phyloP scores from a whole-genome alignment of 2,797 vertebrate genomes.

The Aldrovandia affinis region DNA sequence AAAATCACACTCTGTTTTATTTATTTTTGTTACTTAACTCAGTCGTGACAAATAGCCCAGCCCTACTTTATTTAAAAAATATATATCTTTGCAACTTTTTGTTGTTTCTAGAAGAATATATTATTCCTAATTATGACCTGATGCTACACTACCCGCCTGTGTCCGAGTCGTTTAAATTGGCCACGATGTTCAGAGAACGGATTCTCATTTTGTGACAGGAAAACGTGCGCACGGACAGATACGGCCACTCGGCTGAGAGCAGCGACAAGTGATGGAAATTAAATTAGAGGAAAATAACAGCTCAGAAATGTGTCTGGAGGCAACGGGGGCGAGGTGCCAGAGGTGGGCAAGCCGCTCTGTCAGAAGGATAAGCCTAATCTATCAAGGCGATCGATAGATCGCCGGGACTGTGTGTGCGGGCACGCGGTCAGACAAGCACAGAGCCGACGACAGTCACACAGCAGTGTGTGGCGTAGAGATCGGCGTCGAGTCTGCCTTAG shows the following conservation, averaged over 20 bases:
- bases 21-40: not conserved
- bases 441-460: not conserved
- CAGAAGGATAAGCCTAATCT: constrained; percentile 49
- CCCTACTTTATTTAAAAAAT: not conserved
- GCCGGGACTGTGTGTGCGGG: constrained; percentile 36
- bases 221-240: not conserved
- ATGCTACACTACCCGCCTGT: not conserved
- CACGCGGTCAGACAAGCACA: constrained; percentile 22
- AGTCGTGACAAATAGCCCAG: not conserved
- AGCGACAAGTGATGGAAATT: constrained; percentile 41
- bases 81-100: not conserved
- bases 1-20: constrained; percentile 37
- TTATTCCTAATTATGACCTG: not conserved
- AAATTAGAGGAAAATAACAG: constrained; percentile 28
- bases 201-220: not conserved
- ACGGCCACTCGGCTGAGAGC: constrained; percentile 6
- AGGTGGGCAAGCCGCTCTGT: constrained; percentile 42
- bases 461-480: not conserved
- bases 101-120: not conserved
- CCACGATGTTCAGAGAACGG: not conserved
- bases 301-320: constrained; percentile 28
- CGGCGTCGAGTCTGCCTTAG: not conserved
- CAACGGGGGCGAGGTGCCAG: constrained; percentile 36
- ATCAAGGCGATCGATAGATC: constrained; percentile 53
- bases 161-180: not conserved